Base-by-base conservation (phyloP, 1,140 invertebrate species). In the Polypedilum pembai region DNA sequence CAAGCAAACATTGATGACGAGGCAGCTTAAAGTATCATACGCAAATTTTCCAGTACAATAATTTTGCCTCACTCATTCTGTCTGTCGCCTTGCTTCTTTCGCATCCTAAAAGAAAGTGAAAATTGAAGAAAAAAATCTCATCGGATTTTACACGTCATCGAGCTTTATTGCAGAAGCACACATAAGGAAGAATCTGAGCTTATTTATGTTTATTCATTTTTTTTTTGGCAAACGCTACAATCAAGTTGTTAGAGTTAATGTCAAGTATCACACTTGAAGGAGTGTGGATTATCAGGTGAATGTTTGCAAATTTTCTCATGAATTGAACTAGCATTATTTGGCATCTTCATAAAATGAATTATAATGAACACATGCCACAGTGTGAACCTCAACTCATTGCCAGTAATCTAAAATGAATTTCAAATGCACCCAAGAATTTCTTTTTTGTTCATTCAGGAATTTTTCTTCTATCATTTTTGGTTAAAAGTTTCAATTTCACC, bases 61-160 rank as follows among this genome's bases (percentile, higher is more conserved):
- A 56, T 56, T 56, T 56, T 56, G 15, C 45, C 12, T 56, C 12
- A 56, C 12, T n/a, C 12, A 56, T 56, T 56, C 45, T n/a, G 12
- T 56, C n/a, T 56, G 12, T 56, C 12, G 4, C 12, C 4, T 56
- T 56, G 12, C 45, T 56, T 56, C 4, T 56, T n/a, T 4, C 45
- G 45, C 8, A 12, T 56, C 45, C 41, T 45, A 45, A 56, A 15
- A 56, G 24, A 33, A 33, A 33, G 24, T 33, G 24, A 33, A 33
- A 12, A 56, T 56, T 56, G 45, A n/a, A n/a, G 45, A n/a, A 56
- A 33, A n/a, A 56, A 56, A 56, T 56, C 45, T 56, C 45, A 56
- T 56, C n/a, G 45, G 45, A 56, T 56, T 56, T 56, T 56, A 56
- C 45, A 56, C 45, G 45, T 56, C 45, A 56, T 56, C 45, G 45